Conservation (phyloP, 2,113 vertebrate genomes). For the Montifringilla adamsi region DNA sequence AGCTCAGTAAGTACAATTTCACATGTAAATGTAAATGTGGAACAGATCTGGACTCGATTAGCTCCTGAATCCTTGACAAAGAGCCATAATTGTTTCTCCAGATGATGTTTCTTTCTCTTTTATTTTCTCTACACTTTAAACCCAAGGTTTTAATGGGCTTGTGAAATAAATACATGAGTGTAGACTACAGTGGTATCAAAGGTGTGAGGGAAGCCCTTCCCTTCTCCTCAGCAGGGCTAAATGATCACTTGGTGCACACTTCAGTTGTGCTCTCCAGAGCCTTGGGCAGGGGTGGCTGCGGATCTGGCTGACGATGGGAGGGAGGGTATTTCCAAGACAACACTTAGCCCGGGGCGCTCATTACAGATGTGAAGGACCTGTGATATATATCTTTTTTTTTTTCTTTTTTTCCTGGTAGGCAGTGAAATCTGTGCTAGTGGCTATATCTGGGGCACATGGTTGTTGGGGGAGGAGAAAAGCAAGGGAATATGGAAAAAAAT, state of each 20-base stretch:
- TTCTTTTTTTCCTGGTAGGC: not conserved
- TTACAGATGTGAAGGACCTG: not conserved
- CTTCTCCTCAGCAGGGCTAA: not conserved
- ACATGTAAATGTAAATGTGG: constrained; percentile 49
- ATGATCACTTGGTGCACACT: not conserved
- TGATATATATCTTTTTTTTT: not conserved
- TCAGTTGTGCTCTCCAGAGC: not conserved
- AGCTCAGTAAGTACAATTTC: constrained; percentile 11
- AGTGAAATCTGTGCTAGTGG: constrained; percentile 2
- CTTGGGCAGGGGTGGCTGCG: not conserved
- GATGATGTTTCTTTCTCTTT: constrained; percentile 45
- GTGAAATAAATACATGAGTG: not conserved
- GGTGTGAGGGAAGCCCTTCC: constrained; percentile 10
- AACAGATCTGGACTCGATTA: constrained; percentile 61
- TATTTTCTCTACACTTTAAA: constrained; percentile 14
- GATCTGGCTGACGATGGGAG: not conserved
- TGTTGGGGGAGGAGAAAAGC: not conserved
- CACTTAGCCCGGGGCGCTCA: not conserved
- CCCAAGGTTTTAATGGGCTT: not conserved
- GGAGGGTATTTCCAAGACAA: constrained; percentile 28
- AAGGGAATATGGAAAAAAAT: constrained; percentile 8
- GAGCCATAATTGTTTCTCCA: constrained; percentile 60
- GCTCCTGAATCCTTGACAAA: constrained; percentile 43
- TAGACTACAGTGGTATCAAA: not conserved
- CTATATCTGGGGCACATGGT: not conserved